phyloP scores from a whole-genome alignment of 2,888 invertebrate genomes.

The Lacanobia oleracea region DNA sequence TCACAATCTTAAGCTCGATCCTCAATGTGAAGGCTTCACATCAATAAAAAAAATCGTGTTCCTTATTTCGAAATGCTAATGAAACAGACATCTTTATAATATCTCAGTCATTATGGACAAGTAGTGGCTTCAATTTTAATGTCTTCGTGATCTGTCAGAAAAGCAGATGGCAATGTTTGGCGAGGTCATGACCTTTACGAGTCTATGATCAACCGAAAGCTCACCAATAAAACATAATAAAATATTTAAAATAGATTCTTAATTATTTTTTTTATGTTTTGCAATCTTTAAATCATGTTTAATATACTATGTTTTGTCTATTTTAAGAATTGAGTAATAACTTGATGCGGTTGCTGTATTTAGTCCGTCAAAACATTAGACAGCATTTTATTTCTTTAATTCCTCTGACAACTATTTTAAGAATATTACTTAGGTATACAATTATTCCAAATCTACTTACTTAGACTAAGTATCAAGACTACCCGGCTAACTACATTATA shows the following conservation, averaged over 20 bases:
- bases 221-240: slow-evolving; percentile 29
- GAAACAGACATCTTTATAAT: slow-evolving; percentile 33
- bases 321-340: neutral
- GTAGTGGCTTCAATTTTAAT: slow-evolving; percentile 32
- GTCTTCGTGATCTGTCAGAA: slow-evolving; percentile 56
- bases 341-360: neutral
- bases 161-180: slow-evolving; percentile 56
- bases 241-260: slow-evolving; percentile 31
- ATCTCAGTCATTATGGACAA: slow-evolving; percentile 36
- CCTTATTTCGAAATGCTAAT: slow-evolving; percentile 32
- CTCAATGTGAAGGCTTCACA: slow-evolving; percentile 26
- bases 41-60: slow-evolving; percentile 32
- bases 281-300: neutral
- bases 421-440: neutral
- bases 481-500: neutral
- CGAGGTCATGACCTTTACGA: slow-evolving; percentile 53
- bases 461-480: neutral
- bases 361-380: neutral
- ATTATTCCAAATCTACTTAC: no score
- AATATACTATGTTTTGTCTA: neutral
- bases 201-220: slow-evolving; percentile 33
- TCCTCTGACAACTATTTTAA: no score
- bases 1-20: neutral
- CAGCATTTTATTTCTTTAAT: no score
- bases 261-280: slow-evolving; percentile 11